Conservation (phyloP, 2,888 invertebrate species). For the Cylindroiulus punctatus region DNA sequence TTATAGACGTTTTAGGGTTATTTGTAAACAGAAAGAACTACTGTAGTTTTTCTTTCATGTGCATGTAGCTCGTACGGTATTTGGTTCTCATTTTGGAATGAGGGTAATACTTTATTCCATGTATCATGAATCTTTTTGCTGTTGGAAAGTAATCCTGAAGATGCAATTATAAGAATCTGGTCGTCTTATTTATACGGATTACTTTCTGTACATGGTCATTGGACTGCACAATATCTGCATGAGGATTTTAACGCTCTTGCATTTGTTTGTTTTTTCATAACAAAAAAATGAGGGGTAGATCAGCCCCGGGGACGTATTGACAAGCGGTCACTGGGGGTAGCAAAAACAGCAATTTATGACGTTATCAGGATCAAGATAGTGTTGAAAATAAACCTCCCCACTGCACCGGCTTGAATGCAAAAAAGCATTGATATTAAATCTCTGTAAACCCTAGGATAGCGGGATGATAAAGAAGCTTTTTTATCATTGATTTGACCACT, state of each 20-base stretch:
- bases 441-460: neutral
- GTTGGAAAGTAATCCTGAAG: neutral
- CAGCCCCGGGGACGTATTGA: neutral
- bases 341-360: neutral
- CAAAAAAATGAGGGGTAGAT: neutral
- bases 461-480: neutral
- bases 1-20: too few species aligned
- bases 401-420: neutral
- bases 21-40: too few species aligned
- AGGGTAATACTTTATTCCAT: too few species aligned
- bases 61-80: too few species aligned
- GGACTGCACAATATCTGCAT: neutral
- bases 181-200: neutral
- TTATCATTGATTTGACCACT: neutral
- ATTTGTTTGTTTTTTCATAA: neutral
- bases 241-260: neutral
- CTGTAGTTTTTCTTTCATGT: too few species aligned
- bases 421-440: neutral
- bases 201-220: neutral
- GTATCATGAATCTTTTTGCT: neutral
- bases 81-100: too few species aligned
- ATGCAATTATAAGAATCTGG: neutral
- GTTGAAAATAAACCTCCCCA: neutral
- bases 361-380: neutral
- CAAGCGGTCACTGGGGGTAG: slow-evolving; percentile 4